Evolutionary conservation across 1,140 invertebrate genomes (phyloP), one percentile per base, ranked within the genome.

Genomic region (Bradysia coprophila): DNA sequence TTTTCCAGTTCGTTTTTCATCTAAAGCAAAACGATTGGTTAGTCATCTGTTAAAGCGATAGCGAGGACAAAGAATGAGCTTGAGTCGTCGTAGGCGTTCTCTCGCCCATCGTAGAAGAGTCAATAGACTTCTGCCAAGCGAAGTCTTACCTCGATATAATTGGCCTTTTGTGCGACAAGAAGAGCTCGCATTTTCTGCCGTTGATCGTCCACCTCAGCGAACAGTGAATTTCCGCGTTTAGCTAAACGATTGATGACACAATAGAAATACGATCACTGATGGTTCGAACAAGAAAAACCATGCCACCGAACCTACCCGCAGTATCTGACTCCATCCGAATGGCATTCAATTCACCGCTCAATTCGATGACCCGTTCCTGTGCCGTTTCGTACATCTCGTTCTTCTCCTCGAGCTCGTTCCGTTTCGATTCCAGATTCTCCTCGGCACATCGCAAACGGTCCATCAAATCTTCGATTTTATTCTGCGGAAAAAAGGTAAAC

Each of bases 161-260:
- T 60, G 19, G 48, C 54, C 43, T 62, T 59, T 43, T 68, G 53
- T 2, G 28, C 38, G 9, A 55, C 60, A 48, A 67, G 53, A 39
- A 65, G 46, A 15, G 55, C 50, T 33, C 60, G 48, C 47, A 63
- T 52, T 20, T 53, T 54, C 34, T 62, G 58, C 9, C 66, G 56
- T 43, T 65, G 63, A 48, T 69, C 66, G 44, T 70, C 67, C 0
- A 70, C 61, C 46, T 70, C 67, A 6, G 66, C 67, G 38, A 70
- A 70, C 19, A 70, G 41, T 0, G 67, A 70, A 49, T 70, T 70
- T 0, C 67, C 67, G 57, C 59, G 60, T 40, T 51, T 54, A 38
- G 57, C 58, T 51, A 11, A 39, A 45, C 38, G 3, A 13, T 24
- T 9, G 28, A 2, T 3, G 11, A 16, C n/a, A 19, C 18, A 2